Evolutionary conservation across 2,888 invertebrate genomes (phyloP).

Genomic region (Synanthedon myopaeformis): DNA sequence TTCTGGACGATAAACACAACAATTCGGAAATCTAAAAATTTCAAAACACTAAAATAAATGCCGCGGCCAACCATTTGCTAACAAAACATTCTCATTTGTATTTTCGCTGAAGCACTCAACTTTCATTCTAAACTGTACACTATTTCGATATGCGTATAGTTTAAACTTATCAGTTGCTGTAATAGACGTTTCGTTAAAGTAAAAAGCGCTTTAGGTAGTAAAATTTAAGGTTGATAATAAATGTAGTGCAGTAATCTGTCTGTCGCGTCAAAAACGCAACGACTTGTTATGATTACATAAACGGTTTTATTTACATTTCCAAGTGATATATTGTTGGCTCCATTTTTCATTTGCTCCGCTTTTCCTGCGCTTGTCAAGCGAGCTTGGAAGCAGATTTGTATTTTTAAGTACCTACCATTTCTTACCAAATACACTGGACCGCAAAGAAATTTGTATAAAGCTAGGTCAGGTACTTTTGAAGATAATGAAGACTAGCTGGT

Average conservation of each 20-base stretch:
- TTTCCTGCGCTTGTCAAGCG: slow-evolving; percentile 21
- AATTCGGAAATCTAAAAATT: neutral
- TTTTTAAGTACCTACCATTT: no score
- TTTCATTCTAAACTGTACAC: neutral
- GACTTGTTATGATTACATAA: neutral
- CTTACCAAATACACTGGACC: no score
- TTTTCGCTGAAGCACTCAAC: neutral
- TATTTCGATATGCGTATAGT: neutral
- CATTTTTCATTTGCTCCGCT: slow-evolving; percentile 14
- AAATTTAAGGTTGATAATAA: no score
- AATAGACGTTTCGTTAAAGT: neutral
- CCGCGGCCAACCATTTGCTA: neutral
- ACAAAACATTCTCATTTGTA: neutral
- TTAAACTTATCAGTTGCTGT: neutral
- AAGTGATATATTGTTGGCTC: slow-evolving; percentile 9
- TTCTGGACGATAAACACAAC: no score
- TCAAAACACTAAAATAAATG: neutral
- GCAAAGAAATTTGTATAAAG: no score
- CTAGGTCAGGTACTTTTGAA: no score
- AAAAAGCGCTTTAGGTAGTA: neutral
- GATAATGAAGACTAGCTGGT: no score
- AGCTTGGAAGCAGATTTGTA: slow-evolving; percentile 4
- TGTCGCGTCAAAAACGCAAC: neutral
- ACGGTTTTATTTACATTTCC: slow-evolving; percentile 21
- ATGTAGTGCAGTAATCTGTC: neutral